Percentiles rank a stretch among this genome's conserved stretches.
Evolutionary conservation across 2,113 vertebrate species (phyloP).

Genomic region (Craseonycteris thonglongyai): DNA sequence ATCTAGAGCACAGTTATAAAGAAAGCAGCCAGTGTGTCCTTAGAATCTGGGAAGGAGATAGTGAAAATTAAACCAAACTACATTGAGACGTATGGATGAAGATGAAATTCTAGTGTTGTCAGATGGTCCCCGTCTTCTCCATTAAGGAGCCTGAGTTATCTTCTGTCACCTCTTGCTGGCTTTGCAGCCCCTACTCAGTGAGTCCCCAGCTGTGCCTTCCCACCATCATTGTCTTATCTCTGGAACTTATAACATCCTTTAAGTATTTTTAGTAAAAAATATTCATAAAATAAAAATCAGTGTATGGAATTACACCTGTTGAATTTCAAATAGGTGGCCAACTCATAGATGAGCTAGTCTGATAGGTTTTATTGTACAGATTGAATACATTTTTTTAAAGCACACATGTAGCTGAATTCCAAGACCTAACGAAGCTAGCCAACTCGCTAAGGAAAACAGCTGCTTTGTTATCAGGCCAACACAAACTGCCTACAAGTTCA

Average conservation of each 20-base stretch:
- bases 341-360: neutral
- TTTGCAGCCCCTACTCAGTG: neutral
- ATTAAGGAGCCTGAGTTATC: neutral
- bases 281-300: neutral
- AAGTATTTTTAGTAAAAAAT: neutral
- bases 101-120: neutral
- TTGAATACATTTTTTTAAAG: neutral
- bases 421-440: neutral
- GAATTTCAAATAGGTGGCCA: slow-evolving; percentile 12
- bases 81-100: neutral
- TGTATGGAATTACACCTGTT: slow-evolving; percentile 15
- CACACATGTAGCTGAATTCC: neutral
- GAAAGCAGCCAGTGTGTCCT: neutral
- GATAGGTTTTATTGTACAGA: neutral
- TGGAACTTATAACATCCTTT: neutral
- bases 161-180: neutral
- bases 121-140: neutral
- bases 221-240: neutral
- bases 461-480: slow-evolving; percentile 21
- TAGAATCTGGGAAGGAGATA: neutral
- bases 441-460: slow-evolving; percentile 1
- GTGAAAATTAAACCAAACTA: neutral
- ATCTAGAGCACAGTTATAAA: neutral
- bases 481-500: slow-evolving; percentile 38
- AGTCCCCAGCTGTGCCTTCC: neutral